Evolutionary conservation across 2,888 invertebrate species (phyloP), one percentile per base, ranked within the genome.

Genomic region (Allygus modestus): DNA sequence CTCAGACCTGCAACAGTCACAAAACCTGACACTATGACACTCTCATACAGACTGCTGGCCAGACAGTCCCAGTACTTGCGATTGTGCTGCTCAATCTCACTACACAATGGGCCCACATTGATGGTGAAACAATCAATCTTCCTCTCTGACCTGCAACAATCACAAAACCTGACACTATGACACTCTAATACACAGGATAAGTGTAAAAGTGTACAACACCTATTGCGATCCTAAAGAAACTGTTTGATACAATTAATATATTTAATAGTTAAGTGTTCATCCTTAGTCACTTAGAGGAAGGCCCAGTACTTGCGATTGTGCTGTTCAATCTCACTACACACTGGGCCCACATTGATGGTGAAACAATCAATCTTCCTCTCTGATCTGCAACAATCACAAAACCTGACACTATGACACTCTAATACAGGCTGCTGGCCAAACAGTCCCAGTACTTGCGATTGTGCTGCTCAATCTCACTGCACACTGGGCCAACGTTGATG

Each of bases 291-390:
- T n/a, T n/a, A n/a, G n/a, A 99, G 92, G 0, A 96, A 94, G 87
- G 97, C 97, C 96, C 98, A 99, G 87, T 98, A 94, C 82, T 95
- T 94, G 85, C 98, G 94, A 84, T 98, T 96, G 83, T 98, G 96
- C 0, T 97, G 95, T 89, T 99, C 99, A 61, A 99, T 94, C 89
- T 98, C 98, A 1, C 96, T 94, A 58, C 98, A 94, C 2, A 99
- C 92, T 0, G 97, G 95, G 46, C 94, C 93, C 20, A 97, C 95
- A 88, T 96, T 97, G 31, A 99, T 94, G 0, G 94, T 93, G 89
- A 99, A 96, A 91, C 99, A 99, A 88, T 97, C 98, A 75, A 99
- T 94, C 89, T 95, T 94, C 89, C 96, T 95, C 89, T 96, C 96
- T 20, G 93, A 93, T 87, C 94, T 94, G 87, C 37, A 91, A 51